These are phyloP conservation scores for Hyperoplus immaculatus DNA, from an alignment of 2,797 vertebrate genomes.

Conservation along the genomic window DNA sequence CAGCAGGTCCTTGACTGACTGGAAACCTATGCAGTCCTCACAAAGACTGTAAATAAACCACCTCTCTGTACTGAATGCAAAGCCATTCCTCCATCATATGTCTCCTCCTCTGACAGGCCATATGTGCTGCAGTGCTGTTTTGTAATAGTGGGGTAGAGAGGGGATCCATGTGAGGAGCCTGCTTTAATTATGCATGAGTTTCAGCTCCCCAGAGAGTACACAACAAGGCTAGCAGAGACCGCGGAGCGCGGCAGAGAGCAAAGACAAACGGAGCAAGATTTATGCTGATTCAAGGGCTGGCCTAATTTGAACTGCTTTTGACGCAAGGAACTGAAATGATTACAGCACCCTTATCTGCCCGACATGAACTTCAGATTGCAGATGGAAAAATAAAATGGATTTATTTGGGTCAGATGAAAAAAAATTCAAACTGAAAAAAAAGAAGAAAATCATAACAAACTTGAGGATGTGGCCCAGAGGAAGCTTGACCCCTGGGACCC, in stretches of 20 bases:
- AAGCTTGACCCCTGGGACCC: not conserved
- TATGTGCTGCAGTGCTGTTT: slow-evolving; percentile 78
- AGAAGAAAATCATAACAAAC: not conserved
- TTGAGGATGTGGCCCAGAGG: not conserved
- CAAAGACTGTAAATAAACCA: not conserved
- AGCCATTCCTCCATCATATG: slow-evolving; percentile 26
- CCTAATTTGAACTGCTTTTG: slow-evolving; percentile 71
- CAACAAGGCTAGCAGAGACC: slow-evolving; percentile 79
- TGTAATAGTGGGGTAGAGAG: slow-evolving; percentile 60
- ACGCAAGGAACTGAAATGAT: slow-evolving; percentile 46
- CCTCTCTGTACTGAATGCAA: not conserved
- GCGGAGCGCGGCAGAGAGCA: slow-evolving; percentile 58
- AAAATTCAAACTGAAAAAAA: not conserved
- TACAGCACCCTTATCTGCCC: slow-evolving; percentile 39
- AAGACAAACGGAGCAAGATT: slow-evolving; percentile 64
- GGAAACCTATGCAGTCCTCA: slow-evolving; percentile 28
- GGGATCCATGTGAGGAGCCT: slow-evolving; percentile 78
- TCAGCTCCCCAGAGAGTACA: slow-evolving; percentile 81
- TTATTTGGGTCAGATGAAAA: not conserved
- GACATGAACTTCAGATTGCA: slow-evolving; percentile 1
- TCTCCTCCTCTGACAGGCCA: slow-evolving; percentile 63
- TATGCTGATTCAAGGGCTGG: slow-evolving; percentile 76
- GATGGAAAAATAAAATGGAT: not conserved
- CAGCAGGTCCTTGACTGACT: slow-evolving; percentile 28
- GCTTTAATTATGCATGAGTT: slow-evolving; percentile 88